Base-by-base conservation (phyloP, 1,140 invertebrate genomes). In the Littorina saxatilis region DNA sequence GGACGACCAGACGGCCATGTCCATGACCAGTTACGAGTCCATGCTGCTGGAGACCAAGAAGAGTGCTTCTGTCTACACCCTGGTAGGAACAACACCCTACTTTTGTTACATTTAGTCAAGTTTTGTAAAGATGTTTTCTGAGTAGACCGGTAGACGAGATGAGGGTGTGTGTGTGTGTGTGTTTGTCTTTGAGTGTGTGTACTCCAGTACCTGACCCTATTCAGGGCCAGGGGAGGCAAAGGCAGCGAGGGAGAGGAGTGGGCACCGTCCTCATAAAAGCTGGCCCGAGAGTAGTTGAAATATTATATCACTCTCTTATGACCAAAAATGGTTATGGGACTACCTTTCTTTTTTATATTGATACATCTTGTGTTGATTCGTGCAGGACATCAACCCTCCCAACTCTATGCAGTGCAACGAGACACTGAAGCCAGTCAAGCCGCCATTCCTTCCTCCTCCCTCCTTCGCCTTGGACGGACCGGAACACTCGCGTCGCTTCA, bases 371-470 rank as follows among this genome's bases (percentile, higher is more conserved):
- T 37, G 17, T 29, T 3, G 5, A 15, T 40, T 52, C 20, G 43
- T 68, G 52, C 83, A 91, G 90, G 89, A 90, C 72, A 90, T 90
- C 29, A 91, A 89, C 75, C 86, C 90, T 1, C 85, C 88, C 40
- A 87, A 85, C 75, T 90, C 87, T 23, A 86, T 66, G 23, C 58
- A 87, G 84, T 73, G 79, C 20, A 89, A 84, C 82, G 90, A 91
- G 27, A 90, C 89, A 15, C 80, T 92, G 52, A 92, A 92, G 79
- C 89, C 91, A 40, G 90, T 92, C 2, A 90, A 91, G 35, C 91
- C 91, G 29, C 91, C 91, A 80, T 91, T 92, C 84, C 82, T 91
- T 35, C 91, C 91, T 3, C 87, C 86, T 20, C 91, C 91, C 1
- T 89, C 88, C 27, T 92, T 91, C 85, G 87, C 87, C 23, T 75